Base-by-base conservation (phyloP, 2,113 vertebrate species). In the Oryzias celebensis region DNA sequence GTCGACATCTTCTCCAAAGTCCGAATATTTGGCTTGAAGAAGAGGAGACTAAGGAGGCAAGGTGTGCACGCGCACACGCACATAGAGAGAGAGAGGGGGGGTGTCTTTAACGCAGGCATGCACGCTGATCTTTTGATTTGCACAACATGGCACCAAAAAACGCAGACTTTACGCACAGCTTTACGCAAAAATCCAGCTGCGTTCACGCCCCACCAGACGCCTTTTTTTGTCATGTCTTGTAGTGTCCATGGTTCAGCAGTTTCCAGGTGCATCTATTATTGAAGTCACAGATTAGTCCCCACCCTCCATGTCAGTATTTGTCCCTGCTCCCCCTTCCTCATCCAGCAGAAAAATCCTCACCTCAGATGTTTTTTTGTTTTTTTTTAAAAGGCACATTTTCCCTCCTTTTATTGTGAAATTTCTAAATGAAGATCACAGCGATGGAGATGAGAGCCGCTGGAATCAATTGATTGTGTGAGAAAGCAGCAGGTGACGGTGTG, bases 1-100 rank as follows among this genome's bases (percentile, higher is more conserved):
- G 96, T 98, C 91, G 96, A 98, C 89, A 98, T 98, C 89, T 98
- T 98, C 93, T 97, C 96, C 90, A 98, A 98, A 94, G 96, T 98
- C 88, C 94, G 96, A 91, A 98, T 98, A 90, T 98, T 98, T 85
- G 96, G 96, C 75, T 86, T 97, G 91, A 98, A 95, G 92, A 98
- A 98, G 90, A 91, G 96, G 80, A 93, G 96, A 85, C 93, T 98
- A 92, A 92, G 96, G 92, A 93, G 95, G 84, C 96, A 97, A 98
- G 96, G 94, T 96, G 92, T 79, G 89, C 55, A 68, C 18, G 36
- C 13, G 5, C n/a, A 13, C 5, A 10, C 2, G 14, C 24, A 13
- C 7, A 20, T 20, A 20, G 20, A 28, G 13, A 45, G 14, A 10
- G 23, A 45, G 15, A 24, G 14, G 52, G 14, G 36, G 50, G 54